Evolutionary conservation across 64 coral and sea anemone genomes (phyloP), one percentile per base, ranked within the genome.

Genomic region (Astreopora myriophthalma): DNA sequence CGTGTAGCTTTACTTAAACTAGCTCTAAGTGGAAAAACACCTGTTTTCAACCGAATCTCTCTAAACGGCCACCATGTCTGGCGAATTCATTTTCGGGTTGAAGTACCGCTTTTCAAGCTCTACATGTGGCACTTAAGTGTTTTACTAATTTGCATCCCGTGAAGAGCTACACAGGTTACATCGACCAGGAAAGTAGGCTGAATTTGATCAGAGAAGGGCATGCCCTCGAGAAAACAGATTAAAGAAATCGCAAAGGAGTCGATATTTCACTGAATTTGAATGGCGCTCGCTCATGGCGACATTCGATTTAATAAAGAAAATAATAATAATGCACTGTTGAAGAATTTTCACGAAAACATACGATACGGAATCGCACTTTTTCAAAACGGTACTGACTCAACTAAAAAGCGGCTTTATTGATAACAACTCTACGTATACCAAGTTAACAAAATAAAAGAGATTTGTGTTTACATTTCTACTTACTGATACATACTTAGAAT

Each of bases 111-210:
- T 83, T 65, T 65, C 52, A 51, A 14, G 75, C 57, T 31, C 79
- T 14, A 36, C 79, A 83, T 64, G 79, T 83, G 79, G 55, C 25
- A 82, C n/a, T 34, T 24, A 8, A 60, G 57, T 64, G 31, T 83
- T 63, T 37, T n/a, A 57, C 33, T 60, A 83, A 63, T 83, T 64
- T 38, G 33, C 20, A n/a, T 37, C 55, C 55, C 79, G 55, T n/a
- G 1, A 31, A 1, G 7, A n/a, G n/a, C 12, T 78, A 48, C 8
- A 14, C 10, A 28, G 31, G 13, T 52, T 51, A 48, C 75, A 30
- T 12, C 12, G 3, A 22, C 36, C 19, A 44, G 0, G 22, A 26
- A 44, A 75, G 2, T 6, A 44, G 34, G n/a, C n/a, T n/a, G n/a
- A n/a, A n/a, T n/a, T n/a, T n/a, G n/a, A n/a, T n/a, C n/a, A n/a